phyloP scores from a whole-genome alignment of 2,888 invertebrate species.

The Drosophila emarginata region DNA sequence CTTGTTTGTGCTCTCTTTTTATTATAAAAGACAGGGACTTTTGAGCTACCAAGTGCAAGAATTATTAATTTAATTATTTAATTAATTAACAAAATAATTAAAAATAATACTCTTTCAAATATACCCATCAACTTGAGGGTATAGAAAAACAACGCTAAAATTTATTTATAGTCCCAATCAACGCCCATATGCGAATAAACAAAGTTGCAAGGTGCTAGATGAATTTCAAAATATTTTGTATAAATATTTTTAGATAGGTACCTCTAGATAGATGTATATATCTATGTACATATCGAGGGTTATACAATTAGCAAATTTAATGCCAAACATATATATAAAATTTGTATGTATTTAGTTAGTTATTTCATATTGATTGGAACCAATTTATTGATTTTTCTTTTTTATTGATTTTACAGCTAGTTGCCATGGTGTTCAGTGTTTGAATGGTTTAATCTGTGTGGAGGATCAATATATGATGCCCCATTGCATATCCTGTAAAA shows the following conservation, averaged over 20 bases:
- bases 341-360: neutral
- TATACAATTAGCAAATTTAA: slow-evolving; percentile 5
- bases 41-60: no score
- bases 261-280: neutral
- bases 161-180: slow-evolving; percentile 44
- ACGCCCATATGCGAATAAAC: slow-evolving; percentile 20
- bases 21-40: no score
- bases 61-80: no score
- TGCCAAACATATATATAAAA: neutral
- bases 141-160: slow-evolving; percentile 35
- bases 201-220: slow-evolving; percentile 32
- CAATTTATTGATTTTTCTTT: neutral
- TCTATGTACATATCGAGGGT: neutral
- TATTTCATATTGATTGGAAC: neutral
- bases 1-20: no score
- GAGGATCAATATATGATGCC: slow-evolving; percentile 93
- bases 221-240: neutral
- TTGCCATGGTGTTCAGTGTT: slow-evolving; percentile 91
- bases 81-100: no score
- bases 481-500: slow-evolving; percentile 92
- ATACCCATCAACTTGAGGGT: neutral
- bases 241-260: neutral
- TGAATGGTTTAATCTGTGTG: slow-evolving; percentile 91
- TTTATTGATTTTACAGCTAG: slow-evolving; percentile 84
- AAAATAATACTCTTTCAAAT: neutral